Evolutionary conservation across 1,140 invertebrate genomes (phyloP).

Genomic region (Anastatus disparis): DNA sequence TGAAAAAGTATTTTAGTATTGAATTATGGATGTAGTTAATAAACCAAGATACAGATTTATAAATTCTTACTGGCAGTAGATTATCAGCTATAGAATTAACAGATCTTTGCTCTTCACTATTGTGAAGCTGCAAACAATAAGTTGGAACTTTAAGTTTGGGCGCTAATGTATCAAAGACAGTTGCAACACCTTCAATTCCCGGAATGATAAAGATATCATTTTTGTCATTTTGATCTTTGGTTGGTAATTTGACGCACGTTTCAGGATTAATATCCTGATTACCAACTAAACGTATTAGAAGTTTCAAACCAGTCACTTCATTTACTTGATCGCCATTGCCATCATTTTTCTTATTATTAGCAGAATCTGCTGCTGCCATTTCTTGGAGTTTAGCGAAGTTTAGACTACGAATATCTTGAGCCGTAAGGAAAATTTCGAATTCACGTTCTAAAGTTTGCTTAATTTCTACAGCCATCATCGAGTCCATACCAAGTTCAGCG

Average conservation of each 20-base stretch:
- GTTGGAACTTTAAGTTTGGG: constrained; percentile 68
- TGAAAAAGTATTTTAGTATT: too few relatives aligned
- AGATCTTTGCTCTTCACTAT: constrained; percentile 5
- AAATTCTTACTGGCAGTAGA: constrained; percentile 59
- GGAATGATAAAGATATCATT: constrained; percentile 73
- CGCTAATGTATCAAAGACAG: constrained; percentile 66
- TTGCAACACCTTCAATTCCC: constrained; percentile 73
- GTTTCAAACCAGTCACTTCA: constrained; percentile 50
- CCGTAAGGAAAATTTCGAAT: constrained; percentile 76
- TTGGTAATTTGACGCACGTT: constrained; percentile 55
- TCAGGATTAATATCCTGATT: constrained; percentile 46
- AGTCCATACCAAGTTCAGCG: constrained; percentile 83
- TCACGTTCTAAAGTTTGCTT: constrained; percentile 81
- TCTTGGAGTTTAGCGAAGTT: constrained; percentile 69
- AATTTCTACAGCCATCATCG: constrained; percentile 85
- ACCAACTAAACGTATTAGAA: constrained; percentile 55
- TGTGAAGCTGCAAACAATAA: constrained; percentile 71
- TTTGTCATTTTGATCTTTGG: constrained; percentile 47
- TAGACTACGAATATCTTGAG: constrained; percentile 76
- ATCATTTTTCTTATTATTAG: constrained; percentile 43
- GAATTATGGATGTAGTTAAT: too few relatives aligned
- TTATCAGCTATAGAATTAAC: constrained; percentile 56
- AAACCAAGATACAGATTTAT: too few relatives aligned
- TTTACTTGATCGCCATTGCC: background rate
- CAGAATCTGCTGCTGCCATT: constrained; percentile 52